Conservation (phyloP, 2,113 vertebrate species). For the Eudyptes chrysolophus region DNA sequence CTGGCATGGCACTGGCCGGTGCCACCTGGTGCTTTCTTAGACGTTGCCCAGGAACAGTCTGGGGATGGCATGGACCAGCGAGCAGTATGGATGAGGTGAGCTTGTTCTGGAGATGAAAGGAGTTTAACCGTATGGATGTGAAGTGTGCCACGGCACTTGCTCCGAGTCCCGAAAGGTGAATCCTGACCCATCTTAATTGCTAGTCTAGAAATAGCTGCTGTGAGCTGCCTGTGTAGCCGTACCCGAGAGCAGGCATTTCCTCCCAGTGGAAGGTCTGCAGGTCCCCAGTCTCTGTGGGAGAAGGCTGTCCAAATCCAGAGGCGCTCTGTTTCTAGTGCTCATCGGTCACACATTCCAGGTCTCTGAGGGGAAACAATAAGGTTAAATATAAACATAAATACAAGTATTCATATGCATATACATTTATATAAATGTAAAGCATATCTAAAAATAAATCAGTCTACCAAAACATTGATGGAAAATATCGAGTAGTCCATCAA, state of each 20-base stretch:
- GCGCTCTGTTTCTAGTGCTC: neutral
- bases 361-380: neutral
- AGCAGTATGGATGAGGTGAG: neutral
- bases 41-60: neutral
- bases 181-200: neutral
- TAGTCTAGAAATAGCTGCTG: neutral
- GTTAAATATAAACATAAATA: neutral
- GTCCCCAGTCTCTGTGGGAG: neutral
- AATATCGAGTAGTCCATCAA: neutral
- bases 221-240: neutral
- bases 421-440: neutral
- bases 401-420: neutral
- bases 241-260: neutral
- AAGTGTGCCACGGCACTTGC: neutral
- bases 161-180: neutral
- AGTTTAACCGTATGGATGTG: neutral
- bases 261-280: neutral
- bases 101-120: neutral
- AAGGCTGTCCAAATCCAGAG: neutral
- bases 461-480: neutral
- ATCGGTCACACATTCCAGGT: neutral
- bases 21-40: neutral
- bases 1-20: neutral
- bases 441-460: neutral
- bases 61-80: neutral